Conservation (phyloP, 2,797 vertebrate genomes). For the Rhinichthys osculus region DNA sequence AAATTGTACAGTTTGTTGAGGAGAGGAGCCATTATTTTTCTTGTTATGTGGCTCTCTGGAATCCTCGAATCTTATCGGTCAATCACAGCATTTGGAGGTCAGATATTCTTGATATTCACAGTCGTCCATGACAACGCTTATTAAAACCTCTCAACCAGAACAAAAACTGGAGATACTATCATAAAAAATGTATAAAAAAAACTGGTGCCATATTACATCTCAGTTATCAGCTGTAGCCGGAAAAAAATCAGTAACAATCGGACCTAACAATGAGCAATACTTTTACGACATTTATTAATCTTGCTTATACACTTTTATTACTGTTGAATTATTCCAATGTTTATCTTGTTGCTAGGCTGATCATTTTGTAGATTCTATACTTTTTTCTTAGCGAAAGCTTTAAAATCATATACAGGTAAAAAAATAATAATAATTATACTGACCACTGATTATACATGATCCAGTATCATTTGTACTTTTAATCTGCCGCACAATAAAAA, state of each 20-base stretch:
- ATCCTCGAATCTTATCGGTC: neutral
- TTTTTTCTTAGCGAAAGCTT: neutral
- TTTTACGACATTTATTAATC: neutral
- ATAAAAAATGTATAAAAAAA: neutral
- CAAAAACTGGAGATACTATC: neutral
- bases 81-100: neutral
- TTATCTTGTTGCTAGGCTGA: neutral
- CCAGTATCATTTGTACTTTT: neutral
- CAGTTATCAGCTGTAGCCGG: neutral
- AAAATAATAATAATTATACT: neutral
- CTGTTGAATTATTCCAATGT: neutral
- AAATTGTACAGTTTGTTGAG: neutral
- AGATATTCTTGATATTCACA: neutral
- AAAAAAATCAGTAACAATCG: neutral
- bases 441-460: neutral
- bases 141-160: neutral
- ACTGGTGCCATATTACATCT: neutral
- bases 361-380: neutral
- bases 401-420: neutral
- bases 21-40: neutral
- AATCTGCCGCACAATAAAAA: neutral
- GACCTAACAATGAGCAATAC: neutral
- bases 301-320: neutral
- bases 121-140: neutral
- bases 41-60: neutral